These are phyloP conservation scores for Rugalucina vietnamica DNA, from an alignment of 2,888 invertebrate genomes.

Conservation along the genomic window DNA sequence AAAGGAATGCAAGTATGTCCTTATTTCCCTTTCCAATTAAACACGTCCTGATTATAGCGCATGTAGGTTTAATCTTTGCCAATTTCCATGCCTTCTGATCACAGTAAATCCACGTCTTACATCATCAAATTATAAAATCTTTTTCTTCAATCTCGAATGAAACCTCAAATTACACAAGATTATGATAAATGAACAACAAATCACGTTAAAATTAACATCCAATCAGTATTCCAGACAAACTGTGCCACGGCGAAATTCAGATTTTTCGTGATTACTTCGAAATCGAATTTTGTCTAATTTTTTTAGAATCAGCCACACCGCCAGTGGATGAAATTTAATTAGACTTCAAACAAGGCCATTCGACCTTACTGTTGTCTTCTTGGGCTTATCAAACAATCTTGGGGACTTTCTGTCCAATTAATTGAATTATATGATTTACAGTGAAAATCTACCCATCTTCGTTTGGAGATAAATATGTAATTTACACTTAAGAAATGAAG, in stretches of 20 bases:
- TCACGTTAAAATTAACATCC: slow-evolving; percentile 16
- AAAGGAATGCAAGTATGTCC: too few species aligned
- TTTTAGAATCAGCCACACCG: neutral
- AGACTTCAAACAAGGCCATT: slow-evolving; percentile 8
- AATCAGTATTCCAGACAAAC: slow-evolving; percentile 11
- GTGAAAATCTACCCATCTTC: slow-evolving; percentile 7
- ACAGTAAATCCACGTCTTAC: slow-evolving; percentile 3
- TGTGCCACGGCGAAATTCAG: neutral
- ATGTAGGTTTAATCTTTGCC: neutral
- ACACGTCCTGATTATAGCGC: neutral
- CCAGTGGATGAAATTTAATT: neutral
- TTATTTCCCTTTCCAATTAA: too few species aligned
- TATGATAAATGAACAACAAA: slow-evolving; percentile 16
- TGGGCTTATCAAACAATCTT: neutral
- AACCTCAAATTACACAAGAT: slow-evolving; percentile 17
- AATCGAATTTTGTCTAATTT: slow-evolving; percentile 12
- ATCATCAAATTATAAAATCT: slow-evolving; percentile 17
- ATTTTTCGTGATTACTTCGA: slow-evolving; percentile 3
- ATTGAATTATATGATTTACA: slow-evolving; percentile 12
- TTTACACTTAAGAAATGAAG: neutral
- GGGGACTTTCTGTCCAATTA: slow-evolving; percentile 1
- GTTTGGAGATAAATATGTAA: slow-evolving; percentile 8
- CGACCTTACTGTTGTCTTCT: neutral
- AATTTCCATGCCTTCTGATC: neutral
- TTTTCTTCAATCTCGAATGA: slow-evolving; percentile 4